A percentile compares a stretch with the other conserved stretches of the same genome.
phyloP scores from a whole-genome alignment of 53 echinoderm and acorn worm species.

The Arbacia lixula region DNA sequence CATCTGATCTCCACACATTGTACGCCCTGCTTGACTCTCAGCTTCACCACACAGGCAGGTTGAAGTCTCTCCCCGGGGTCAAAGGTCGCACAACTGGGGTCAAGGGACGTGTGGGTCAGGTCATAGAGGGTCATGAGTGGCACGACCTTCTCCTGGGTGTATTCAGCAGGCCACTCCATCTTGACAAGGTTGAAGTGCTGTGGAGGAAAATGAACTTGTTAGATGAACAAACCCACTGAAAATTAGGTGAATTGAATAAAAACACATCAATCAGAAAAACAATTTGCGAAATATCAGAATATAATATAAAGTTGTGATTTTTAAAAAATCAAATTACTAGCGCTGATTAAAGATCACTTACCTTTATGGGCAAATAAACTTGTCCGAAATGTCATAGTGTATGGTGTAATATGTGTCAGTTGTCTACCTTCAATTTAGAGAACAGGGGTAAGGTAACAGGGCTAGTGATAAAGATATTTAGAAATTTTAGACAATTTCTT shows the following conservation, averaged over 20 bases:
- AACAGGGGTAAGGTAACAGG: no score
- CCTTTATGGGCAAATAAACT: no score
- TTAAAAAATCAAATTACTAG: no score
- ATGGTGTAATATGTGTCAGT: no score
- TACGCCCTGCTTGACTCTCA: constrained; percentile 72
- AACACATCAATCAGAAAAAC: no score
- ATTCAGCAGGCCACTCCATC: constrained; percentile 84
- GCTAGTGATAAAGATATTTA: no score
- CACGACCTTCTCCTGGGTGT: constrained; percentile 88
- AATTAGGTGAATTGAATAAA: not conserved
- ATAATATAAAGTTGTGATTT: not conserved
- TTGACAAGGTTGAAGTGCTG: constrained; percentile 75
- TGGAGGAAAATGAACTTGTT: not conserved
- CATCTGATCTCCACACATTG: constrained; percentile 81
- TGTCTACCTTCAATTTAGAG: no score
- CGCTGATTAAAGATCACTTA: no score
- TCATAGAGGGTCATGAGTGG: constrained; percentile 77
- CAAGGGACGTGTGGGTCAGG: constrained; percentile 45
- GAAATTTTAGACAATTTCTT: no score
- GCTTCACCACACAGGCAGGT: constrained; percentile 73
- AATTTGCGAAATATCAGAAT: not conserved
- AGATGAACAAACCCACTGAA: not conserved
- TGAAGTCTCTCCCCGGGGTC: constrained; percentile 32
- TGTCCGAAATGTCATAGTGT: no score
- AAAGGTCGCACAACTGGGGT: constrained; percentile 4